phyloP scores from a whole-genome alignment of 1,140 invertebrate species.

The Achatina immaculata region DNA sequence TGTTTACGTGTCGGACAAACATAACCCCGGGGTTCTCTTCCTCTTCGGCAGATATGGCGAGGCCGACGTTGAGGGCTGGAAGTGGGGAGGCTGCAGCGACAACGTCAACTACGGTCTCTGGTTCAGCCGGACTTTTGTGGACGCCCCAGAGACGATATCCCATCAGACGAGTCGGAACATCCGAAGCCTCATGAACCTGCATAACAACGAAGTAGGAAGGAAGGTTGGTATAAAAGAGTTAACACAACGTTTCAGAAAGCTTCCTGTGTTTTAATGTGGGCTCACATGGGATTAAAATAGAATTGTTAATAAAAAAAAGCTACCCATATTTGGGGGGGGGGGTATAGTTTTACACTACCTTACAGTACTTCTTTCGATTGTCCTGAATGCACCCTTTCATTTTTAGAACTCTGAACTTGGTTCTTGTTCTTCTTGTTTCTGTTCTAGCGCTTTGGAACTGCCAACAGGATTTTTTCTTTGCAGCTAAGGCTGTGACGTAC shows the following conservation, averaged over 20 bases:
- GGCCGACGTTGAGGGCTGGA: conserved; percentile 75
- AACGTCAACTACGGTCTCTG: conserved; percentile 77
- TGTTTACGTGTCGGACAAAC: no score
- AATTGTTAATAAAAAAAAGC: no score
- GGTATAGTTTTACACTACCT: no score
- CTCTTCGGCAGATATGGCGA: conserved; percentile 48
- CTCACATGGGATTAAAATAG: background rate
- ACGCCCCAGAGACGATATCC: conserved; percentile 74
- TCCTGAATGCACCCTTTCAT: no score
- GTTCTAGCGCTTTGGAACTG: no score
- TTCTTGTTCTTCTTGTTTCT: no score
- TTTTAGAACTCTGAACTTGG: no score
- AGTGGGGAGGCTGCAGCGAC: conserved; percentile 80
- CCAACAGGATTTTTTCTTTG: no score
- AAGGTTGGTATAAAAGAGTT: no score
- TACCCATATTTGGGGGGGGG: no score
- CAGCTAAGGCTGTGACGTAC: no score
- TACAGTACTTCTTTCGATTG: no score
- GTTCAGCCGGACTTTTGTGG: conserved; percentile 77
- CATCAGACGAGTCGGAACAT: conserved; percentile 66
- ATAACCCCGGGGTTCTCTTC: background rate
- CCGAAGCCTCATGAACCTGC: conserved; percentile 77
- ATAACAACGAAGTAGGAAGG: conserved; percentile 79
- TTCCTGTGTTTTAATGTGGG: background rate
- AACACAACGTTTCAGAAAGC: background rate